A percentile compares a stretch with the other conserved stretches of the same genome.
These are phyloP conservation scores for Drosophila ambigua DNA, from an alignment of 1,140 invertebrate species.

Conservation along the genomic window DNA sequence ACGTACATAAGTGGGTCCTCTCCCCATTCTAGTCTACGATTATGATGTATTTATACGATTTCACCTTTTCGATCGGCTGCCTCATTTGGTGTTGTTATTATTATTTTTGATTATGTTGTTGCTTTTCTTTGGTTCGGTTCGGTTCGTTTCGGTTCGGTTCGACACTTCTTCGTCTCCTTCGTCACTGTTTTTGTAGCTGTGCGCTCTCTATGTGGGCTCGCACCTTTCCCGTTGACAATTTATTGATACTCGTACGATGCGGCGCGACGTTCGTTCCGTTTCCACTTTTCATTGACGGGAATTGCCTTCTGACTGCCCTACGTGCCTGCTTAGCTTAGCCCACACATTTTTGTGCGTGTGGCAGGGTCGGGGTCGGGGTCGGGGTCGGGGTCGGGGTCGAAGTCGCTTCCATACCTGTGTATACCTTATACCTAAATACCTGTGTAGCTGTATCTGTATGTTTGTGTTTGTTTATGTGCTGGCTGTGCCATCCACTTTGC, in stretches of 20 bases:
- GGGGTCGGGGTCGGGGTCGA: too few species aligned
- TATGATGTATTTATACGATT: too few species aligned
- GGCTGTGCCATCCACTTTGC: not conserved
- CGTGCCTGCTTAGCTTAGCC: slow-evolving; percentile 3
- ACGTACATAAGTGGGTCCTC: not conserved
- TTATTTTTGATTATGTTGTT: not conserved
- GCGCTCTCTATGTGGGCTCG: slow-evolving; percentile 2
- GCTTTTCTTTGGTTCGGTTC: not conserved
- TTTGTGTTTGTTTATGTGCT: slow-evolving; percentile 9
- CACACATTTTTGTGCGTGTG: slow-evolving; percentile 2
- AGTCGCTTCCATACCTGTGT: not conserved
- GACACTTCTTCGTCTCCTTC: not conserved
- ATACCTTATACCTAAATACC: not conserved
- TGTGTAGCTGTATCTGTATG: slow-evolving; percentile 5
- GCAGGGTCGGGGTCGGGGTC: too few species aligned
- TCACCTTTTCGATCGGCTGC: too few species aligned
- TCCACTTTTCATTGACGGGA: slow-evolving; percentile 27
- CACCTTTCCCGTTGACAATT: slow-evolving; percentile 11
- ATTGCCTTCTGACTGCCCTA: slow-evolving; percentile 3
- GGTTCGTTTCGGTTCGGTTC: not conserved
- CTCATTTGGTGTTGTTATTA: slow-evolving; percentile 4
- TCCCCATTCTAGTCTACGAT: too few species aligned
- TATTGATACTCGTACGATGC: slow-evolving; percentile 15
- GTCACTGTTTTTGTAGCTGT: slow-evolving; percentile 17
- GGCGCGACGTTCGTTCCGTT: slow-evolving; percentile 1